phyloP scores from a whole-genome alignment of 2,888 invertebrate genomes.

The Rotaria sp. region DNA sequence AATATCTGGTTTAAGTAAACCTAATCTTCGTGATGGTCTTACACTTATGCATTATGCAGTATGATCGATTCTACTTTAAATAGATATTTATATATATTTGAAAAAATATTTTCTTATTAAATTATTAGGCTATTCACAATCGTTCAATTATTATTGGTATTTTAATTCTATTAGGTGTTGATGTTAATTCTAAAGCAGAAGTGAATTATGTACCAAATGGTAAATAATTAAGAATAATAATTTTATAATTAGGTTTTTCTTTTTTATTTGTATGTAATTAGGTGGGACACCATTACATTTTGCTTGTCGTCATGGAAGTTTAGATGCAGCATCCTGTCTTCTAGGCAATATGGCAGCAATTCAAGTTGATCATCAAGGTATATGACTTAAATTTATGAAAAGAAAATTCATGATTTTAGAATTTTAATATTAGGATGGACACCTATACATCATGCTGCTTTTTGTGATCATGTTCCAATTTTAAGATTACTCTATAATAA shows the following conservation, averaged over 20 bases:
- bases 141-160: conserved; percentile 51
- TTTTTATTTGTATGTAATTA: conserved; percentile 45
- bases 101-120: background rate
- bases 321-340: conserved; percentile 52
- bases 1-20: conserved; percentile 50
- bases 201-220: conserved; percentile 34
- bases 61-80: background rate
- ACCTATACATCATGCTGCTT: conserved; percentile 54
- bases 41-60: conserved; percentile 52
- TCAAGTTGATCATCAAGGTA: background rate
- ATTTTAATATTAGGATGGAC: conserved; percentile 52
- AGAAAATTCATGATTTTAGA: conserved; percentile 47
- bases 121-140: conserved; percentile 49
- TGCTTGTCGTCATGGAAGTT: conserved; percentile 52
- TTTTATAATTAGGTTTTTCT: background rate
- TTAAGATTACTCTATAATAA: conserved; percentile 50
- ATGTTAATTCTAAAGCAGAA: conserved; percentile 50
- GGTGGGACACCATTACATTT: conserved; percentile 52
- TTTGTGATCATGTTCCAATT: conserved; percentile 52
- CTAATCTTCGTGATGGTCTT: conserved; percentile 51
- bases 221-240: background rate
- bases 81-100: too few species aligned
- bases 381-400: background rate
- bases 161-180: conserved; percentile 51
- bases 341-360: conserved; percentile 44